Base-by-base conservation (phyloP, 2,113 vertebrate species). In the Herpetotheres cachinnans region DNA sequence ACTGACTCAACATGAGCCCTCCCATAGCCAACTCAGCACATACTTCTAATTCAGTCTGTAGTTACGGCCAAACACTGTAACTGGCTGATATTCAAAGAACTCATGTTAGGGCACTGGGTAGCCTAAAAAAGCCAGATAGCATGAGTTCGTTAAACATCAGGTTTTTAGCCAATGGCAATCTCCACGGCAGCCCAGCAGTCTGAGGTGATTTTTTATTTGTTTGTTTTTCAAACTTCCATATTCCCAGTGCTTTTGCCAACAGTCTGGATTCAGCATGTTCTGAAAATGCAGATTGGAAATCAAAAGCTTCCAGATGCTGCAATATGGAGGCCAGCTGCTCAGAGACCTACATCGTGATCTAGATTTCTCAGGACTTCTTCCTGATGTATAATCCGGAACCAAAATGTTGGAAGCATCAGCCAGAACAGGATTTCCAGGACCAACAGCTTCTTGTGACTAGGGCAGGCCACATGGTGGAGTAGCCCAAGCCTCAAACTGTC, bases 21-120 rank as follows among this genome's bases (percentile, higher is more conserved):
- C 34, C 49, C 36, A 56, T 14, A 80, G 90, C 87, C 71, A 94
- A 54, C 58, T 95, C 90, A 94, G 82, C 93, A 92, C 58, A 90
- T 65, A 91, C 3, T 85, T 95, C 12, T 42, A 66, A 85, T 88
- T 80, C 92, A 88, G 74, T 30, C 55, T 65, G 34, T 27, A 86
- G 47, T 38, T 89, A 85, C 24, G 78, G 50, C 34, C 34, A 79
- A 82, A 76, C 47, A 32, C 30, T 54, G 42, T 27, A 65, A 72
- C 32, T 69, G 73, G 34, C 70, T 80, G 66, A 94, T 84, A 76
- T 1, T 77, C 84, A 82, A 87, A 65, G 38, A 56, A 72, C 25
- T 79, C 40, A 40, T 9, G 56, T 22, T 66, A 83, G 59, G 50
- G 46, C 25, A 80, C 69, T 32, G 30, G 58, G 58, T 54, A 89